These are phyloP conservation scores for Hippasteria phrygiana DNA, from an alignment of 53 echinoderm and acorn worm genomes.

Conservation along the genomic window DNA sequence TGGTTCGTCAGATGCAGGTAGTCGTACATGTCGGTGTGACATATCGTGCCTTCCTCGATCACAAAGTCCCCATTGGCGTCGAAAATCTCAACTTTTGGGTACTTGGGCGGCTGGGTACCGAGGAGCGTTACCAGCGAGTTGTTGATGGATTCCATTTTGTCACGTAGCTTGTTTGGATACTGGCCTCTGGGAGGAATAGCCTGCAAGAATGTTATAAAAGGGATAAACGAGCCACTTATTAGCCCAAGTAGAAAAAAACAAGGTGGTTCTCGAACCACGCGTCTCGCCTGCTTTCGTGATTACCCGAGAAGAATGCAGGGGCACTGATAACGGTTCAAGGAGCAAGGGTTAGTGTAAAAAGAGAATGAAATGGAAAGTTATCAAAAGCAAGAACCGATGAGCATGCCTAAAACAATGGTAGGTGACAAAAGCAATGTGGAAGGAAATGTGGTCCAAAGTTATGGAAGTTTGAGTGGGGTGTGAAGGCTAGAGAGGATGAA, in stretches of 20 bases:
- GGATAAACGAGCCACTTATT: neutral
- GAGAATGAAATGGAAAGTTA: no score
- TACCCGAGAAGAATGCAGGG: no score
- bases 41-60: conserved; percentile 86
- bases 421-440: no score
- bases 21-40: conserved; percentile 84
- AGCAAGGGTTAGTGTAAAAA: no score
- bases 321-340: no score
- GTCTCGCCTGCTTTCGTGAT: no score
- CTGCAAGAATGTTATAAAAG: conserved; percentile 40
- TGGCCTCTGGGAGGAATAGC: conserved; percentile 89
- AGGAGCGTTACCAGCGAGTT: conserved; percentile 55
- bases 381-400: no score
- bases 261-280: no score
- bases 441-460: no score
- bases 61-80: conserved; percentile 69
- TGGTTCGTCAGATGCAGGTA: conserved; percentile 84
- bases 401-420: no score
- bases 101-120: conserved; percentile 31
- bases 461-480: no score
- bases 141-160: conserved; percentile 83
- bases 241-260: neutral
- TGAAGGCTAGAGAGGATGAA: no score
- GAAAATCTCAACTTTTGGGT: conserved; percentile 75
- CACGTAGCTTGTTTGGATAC: conserved; percentile 84